Percentiles rank a stretch among this genome's conserved stretches.
Evolutionary conservation across 2,888 invertebrate genomes (phyloP).

Genomic region (Agapostemon virescens): DNA sequence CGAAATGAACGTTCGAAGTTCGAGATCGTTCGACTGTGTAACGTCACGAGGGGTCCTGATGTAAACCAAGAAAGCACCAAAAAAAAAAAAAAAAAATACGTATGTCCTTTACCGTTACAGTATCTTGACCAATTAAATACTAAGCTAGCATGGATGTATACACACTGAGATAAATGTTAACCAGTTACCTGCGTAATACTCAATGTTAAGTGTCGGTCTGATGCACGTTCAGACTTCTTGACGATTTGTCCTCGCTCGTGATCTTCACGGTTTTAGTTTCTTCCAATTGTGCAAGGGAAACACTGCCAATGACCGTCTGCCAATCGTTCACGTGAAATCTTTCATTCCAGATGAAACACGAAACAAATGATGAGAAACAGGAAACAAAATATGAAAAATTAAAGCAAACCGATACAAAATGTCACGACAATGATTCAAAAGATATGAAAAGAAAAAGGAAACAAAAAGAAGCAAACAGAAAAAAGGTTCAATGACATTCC

Average conservation of each 20-base stretch:
- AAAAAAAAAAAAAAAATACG: constrained; percentile 54
- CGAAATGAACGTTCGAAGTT: background rate
- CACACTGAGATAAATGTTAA: constrained; percentile 61
- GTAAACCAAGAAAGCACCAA: constrained; percentile 16
- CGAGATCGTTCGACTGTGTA: constrained; percentile 10
- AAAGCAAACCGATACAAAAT: background rate
- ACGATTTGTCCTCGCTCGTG: constrained; percentile 38
- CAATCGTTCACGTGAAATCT: constrained; percentile 45
- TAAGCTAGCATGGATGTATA: constrained; percentile 67
- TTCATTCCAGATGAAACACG: constrained; percentile 10
- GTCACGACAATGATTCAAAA: constrained; percentile 9
- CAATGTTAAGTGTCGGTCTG: constrained; percentile 51
- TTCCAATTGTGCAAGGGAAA: constrained; percentile 39
- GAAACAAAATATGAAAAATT: background rate
- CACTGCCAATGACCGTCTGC: constrained; percentile 51
- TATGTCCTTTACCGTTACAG: constrained; percentile 60
- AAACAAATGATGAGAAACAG: background rate
- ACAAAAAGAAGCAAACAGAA: background rate
- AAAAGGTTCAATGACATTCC: constrained; percentile 42
- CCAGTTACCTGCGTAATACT: constrained; percentile 56
- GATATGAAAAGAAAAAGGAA: background rate
- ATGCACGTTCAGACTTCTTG: constrained; percentile 45
- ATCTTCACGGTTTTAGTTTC: constrained; percentile 46
- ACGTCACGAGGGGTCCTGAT: constrained; percentile 6
- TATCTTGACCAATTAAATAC: constrained; percentile 71